Conservation (phyloP, 2,888 invertebrate species). For the Galeopsomyia nigrocyanea region DNA sequence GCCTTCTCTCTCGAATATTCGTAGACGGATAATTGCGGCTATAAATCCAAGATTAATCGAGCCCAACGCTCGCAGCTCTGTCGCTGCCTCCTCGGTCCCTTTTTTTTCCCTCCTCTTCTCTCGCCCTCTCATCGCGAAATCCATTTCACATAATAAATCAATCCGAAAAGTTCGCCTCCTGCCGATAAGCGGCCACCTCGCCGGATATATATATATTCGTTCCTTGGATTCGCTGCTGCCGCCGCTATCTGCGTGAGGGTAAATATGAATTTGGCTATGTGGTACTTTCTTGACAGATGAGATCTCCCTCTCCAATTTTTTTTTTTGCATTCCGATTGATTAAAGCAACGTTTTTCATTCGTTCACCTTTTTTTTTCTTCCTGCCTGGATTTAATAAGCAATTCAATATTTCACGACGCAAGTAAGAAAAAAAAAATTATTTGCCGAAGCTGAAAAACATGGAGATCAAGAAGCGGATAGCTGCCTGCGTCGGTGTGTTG, state of each 20-base stretch:
- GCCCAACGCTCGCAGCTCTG: constrained; percentile 53
- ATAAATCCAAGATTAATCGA: constrained; percentile 64
- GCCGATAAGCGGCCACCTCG: constrained; percentile 52
- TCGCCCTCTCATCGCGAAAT: constrained; percentile 54
- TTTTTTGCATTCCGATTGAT: constrained; percentile 24
- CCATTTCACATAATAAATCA: constrained; percentile 64
- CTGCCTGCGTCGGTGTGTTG: too few species aligned
- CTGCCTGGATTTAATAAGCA: too few species aligned
- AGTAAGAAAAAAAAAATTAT: too few species aligned
- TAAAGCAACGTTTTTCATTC: too few species aligned
- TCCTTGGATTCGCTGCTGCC: too few species aligned
- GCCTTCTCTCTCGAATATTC: constrained; percentile 58
- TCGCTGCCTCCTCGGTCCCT: constrained; percentile 55
- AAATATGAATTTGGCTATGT: background rate
- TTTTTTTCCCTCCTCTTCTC: background rate
- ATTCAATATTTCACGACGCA: too few species aligned
- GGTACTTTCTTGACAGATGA: background rate
- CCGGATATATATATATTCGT: too few species aligned
- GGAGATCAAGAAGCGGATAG: too few species aligned
- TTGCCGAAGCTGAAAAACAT: too few species aligned
- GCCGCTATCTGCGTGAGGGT: background rate
- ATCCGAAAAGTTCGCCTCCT: constrained; percentile 54
- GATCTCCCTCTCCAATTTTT: too few species aligned
- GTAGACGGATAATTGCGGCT: constrained; percentile 63
- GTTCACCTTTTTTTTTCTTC: too few species aligned